Base-by-base conservation (phyloP, 2,113 vertebrate genomes). In the Atrichornis clamosus region DNA sequence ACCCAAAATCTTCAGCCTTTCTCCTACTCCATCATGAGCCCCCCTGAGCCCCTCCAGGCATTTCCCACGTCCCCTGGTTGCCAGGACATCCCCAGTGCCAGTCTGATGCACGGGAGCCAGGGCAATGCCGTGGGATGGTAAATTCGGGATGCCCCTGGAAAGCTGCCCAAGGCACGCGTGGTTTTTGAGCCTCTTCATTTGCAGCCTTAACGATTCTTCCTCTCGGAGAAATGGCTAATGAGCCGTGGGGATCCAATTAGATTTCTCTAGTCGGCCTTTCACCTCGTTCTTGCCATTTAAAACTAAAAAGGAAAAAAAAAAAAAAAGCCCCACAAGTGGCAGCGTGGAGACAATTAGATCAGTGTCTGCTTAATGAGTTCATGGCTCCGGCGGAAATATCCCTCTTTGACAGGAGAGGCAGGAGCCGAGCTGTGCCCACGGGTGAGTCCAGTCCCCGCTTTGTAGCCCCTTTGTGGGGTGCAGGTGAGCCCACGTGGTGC, bases 91-190 rank as follows among this genome's bases (percentile, higher is more conserved):
- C 46, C 52, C 52, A 8, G 44, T 9, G 24, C 64, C 73, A 2
- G 24, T 1, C 20, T 70, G 60, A 9, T 16, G 26, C 41, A 1
- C 13, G 4, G 69, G 52, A 9, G 10, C 18, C n/a, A 2, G 22
- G 60, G 15, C 49, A 32, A 0, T 10, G 65, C 58, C 2, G 0
- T 3, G 24, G 55, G 21, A 13, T 4, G 21, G 22, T 17, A 24
- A 27, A 44, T 65, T n/a, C 0, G 4, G 56, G 44, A 41, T 81
- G 78, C 59, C 69, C 15, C 0, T 7, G 33, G 27, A 41, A 42
- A 82, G 69, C 53, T 52, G 30, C 2, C 1, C 7, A 0, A 3
- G 33, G 46, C 2, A 0, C 24, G 6, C 5, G 69, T 1, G 0
- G 8, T 1, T 55, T 90, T 27, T 0, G 6, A 70, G 76, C 46